Conservation (phyloP, 2,113 vertebrate genomes). For the Takifugu bimaculatus region DNA sequence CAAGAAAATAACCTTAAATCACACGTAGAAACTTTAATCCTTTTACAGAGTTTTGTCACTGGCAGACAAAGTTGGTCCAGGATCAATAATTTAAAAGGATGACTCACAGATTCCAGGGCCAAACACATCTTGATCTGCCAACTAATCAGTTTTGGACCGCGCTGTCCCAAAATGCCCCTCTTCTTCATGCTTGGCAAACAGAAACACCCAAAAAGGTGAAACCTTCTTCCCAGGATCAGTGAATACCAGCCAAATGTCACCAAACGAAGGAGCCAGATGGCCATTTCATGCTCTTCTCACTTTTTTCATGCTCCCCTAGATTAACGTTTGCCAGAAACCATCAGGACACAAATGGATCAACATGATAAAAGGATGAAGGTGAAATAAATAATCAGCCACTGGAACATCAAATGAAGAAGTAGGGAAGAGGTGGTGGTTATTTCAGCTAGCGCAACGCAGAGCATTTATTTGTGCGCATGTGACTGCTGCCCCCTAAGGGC, state of each 20-base stretch:
- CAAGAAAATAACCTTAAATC: constrained; percentile 36
- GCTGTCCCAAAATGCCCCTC: constrained; percentile 1
- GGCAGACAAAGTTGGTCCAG: constrained; percentile 36
- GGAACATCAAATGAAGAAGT: too few relatives aligned
- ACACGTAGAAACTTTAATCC: constrained; percentile 45
- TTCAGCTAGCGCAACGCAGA: too few relatives aligned
- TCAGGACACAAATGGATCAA: constrained; percentile 9
- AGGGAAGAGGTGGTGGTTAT: too few relatives aligned
- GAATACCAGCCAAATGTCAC: constrained; percentile 25
- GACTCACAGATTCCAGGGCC: constrained; percentile 19
- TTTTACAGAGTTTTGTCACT: constrained; percentile 27
- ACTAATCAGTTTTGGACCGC: constrained; percentile 19
- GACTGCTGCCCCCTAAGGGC: constrained; percentile 39
- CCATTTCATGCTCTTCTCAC: constrained; percentile 25
- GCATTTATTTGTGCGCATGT: background rate
- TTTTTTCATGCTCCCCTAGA: constrained; percentile 7
- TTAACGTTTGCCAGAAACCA: constrained; percentile 5
- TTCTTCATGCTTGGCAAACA: constrained; percentile 20
- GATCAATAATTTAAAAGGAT: constrained; percentile 47
- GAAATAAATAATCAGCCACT: too few relatives aligned
- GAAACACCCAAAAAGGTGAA: constrained; percentile 11
- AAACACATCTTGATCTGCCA: constrained; percentile 33
- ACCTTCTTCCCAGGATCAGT: background rate
- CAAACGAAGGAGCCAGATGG: constrained; percentile 35
- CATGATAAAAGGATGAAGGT: background rate